Evolutionary conservation across 2,797 vertebrate genomes (phyloP).

Genomic region (Miichthys miiuy): DNA sequence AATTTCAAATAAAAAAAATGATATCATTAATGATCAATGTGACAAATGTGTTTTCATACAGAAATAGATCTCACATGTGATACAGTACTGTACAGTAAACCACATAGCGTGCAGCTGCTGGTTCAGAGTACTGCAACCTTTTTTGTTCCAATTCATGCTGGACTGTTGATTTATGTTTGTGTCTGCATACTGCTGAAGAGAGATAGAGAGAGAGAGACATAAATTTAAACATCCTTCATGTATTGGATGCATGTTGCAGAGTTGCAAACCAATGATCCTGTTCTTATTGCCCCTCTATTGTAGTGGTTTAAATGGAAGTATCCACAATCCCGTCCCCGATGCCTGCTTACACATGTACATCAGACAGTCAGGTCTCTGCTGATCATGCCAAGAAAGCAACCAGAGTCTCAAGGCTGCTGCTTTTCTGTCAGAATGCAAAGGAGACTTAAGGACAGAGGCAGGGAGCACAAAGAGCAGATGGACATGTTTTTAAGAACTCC

Average conservation of each 20-base stretch:
- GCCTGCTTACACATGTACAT: constrained; percentile 42
- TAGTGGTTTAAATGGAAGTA: constrained; percentile 31
- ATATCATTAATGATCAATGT: not conserved
- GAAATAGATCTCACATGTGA: not conserved
- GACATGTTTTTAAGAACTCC: not conserved
- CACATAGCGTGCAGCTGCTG: not conserved
- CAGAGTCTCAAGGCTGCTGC: not conserved
- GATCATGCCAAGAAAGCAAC: constrained; percentile 39
- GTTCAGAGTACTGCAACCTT: not conserved
- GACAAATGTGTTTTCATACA: not conserved
- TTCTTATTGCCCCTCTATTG: constrained; percentile 32
- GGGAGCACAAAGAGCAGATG: constrained; percentile 38
- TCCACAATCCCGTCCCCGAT: constrained; percentile 23
- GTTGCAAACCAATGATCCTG: constrained; percentile 30
- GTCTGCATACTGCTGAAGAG: not conserved
- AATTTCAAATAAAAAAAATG: too few relatives aligned
- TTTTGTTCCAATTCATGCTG: not conserved
- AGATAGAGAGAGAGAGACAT: not conserved
- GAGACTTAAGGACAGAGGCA: constrained; percentile 25
- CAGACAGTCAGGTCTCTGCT: constrained; percentile 20
- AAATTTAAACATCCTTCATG: not conserved
- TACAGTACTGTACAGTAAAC: not conserved
- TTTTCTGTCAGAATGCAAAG: constrained; percentile 12
- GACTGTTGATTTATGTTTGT: not conserved
- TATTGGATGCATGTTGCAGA: constrained; percentile 30